Base-by-base conservation (phyloP, 2,797 vertebrate species). In the Pseudotriccus pelzelni region DNA sequence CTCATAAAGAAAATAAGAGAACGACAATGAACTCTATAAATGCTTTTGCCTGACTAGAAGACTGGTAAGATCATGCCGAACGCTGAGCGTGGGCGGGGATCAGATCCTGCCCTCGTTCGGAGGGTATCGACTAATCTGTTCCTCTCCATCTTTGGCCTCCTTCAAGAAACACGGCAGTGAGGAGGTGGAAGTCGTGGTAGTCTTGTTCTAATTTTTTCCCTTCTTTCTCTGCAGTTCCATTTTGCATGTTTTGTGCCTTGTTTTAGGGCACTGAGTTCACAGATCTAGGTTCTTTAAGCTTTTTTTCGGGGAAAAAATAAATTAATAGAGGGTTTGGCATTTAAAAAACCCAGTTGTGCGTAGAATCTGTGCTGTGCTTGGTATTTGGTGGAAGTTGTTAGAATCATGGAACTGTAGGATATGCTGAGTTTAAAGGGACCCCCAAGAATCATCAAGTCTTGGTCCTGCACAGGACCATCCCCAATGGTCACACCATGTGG, bases 1-100 rank as follows among this genome's bases (percentile, higher is more conserved):
- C 5, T 8, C 7, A 1, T 16, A 5, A 66, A 16, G 34, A 6
- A 73, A 59, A 25, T 7, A 14, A 2, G n/a, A 8, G 58, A 44
- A 6, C 7, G 3, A 2, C 12, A 3, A 2, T 14, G 17, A 17
- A 3, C 3, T 36, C 22, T 55, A 1, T 37, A 21, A 69, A 27
- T 28, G 3, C 8, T 6, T 41, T 79, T 10, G 7, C 8, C 4
- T 43, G 30, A 4, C 14, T n/a, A 25, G 25, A 34, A 49, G 21
- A 27, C 6, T 10, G 4, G 23, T 58, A 39, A 82, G 73, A 28
- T 32, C 13, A 5, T 4, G 3, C 60, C 6, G 37, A 52, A 17
- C 4, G 9, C 6, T 12, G 20, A 41, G 23, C 3, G 4, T 18
- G 47, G 12, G 2, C 1, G 7, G 22, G 13, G 17, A 5, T 46